Evolutionary conservation across 2,113 vertebrate genomes (phyloP).

Genomic region (Tylochromis polylepis): DNA sequence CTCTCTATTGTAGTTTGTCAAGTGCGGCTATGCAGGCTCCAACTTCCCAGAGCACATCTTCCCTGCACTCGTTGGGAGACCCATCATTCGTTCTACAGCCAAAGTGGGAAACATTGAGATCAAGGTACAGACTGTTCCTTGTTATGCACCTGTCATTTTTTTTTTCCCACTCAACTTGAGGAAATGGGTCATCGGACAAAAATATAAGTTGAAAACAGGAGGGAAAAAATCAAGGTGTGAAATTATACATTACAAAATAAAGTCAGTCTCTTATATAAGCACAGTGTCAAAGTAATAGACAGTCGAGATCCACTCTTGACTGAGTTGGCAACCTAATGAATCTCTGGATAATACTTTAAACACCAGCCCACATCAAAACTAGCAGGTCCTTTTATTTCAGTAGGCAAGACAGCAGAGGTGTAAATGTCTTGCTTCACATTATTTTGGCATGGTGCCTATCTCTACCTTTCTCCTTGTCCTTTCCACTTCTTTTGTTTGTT

Average conservation of each 20-base stretch:
- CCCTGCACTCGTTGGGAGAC: constrained; percentile 95
- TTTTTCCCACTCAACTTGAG: neutral
- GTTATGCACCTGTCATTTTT: neutral
- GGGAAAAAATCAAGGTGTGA: neutral
- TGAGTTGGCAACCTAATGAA: neutral
- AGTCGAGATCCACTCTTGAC: neutral
- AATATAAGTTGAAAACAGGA: neutral
- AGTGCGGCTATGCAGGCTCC: constrained; percentile 97
- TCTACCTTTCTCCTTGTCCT: constrained; percentile 23
- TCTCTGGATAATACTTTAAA: neutral
- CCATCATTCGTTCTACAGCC: constrained; percentile 97
- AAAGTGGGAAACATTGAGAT: constrained; percentile 99
- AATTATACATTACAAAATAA: neutral
- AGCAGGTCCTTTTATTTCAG: neutral
- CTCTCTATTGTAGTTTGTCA: constrained; percentile 84
- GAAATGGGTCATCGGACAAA: neutral
- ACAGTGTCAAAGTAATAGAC: neutral
- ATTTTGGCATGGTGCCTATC: neutral
- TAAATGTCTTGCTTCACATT: neutral
- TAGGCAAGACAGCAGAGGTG: neutral
- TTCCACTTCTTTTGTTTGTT: constrained; percentile 75
- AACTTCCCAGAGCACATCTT: constrained; percentile 99
- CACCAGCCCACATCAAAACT: neutral
- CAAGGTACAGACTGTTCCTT: constrained; percentile 81
- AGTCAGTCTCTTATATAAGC: neutral